These are phyloP conservation scores for Lithosia quadra DNA, from an alignment of 2,888 invertebrate species.

Conservation along the genomic window DNA sequence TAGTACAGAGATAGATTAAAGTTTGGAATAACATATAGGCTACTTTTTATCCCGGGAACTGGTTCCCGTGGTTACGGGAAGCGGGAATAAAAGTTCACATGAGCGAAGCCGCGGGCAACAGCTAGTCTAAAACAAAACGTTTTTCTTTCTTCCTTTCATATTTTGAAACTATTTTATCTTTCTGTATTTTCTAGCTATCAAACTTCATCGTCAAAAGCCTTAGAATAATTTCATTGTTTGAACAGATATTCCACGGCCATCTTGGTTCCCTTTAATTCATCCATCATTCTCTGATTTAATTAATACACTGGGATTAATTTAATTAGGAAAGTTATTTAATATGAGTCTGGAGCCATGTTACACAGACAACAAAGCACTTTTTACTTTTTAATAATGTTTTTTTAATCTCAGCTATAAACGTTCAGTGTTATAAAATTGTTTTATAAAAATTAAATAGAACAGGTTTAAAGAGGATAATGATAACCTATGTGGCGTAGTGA, in stretches of 20 bases:
- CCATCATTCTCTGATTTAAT: not conserved
- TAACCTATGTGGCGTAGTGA: too few species aligned
- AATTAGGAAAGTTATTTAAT: not conserved
- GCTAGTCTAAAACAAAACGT: too few species aligned
- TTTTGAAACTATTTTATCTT: not conserved
- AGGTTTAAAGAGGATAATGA: too few species aligned
- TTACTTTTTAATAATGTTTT: not conserved
- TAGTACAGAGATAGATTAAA: too few species aligned
- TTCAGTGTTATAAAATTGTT: not conserved
- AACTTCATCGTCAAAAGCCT: not conserved
- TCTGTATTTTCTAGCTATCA: not conserved
- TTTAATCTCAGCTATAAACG: not conserved
- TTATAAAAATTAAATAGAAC: too few species aligned
- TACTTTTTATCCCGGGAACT: too few species aligned
- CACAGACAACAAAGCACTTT: constrained; percentile 4
- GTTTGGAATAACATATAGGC: too few species aligned
- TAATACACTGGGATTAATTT: not conserved
- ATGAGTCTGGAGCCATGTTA: not conserved
- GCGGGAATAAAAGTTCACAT: too few species aligned
- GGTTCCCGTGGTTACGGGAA: too few species aligned
- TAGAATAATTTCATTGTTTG: not conserved
- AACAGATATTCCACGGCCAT: not conserved
- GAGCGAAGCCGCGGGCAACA: too few species aligned
- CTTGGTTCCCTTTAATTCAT: not conserved
- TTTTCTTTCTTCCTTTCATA: too few species aligned